Percentiles rank a stretch among this genome's conserved stretches.
Evolutionary conservation across 2,888 invertebrate genomes (phyloP).

Genomic region (Dolichomitus sp.): DNA sequence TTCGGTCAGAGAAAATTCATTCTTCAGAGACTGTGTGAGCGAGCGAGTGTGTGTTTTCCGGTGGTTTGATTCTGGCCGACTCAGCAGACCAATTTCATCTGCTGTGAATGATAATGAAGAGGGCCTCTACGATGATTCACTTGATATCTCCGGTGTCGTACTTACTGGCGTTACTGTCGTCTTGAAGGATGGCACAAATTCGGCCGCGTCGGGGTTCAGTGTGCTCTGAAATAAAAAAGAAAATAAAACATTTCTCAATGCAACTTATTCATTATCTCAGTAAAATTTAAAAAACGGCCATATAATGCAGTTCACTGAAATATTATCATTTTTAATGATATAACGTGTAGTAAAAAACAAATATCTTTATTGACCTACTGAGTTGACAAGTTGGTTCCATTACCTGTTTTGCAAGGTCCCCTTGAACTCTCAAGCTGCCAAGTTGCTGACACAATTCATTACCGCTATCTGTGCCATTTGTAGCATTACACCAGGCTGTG

Average conservation of each 20-base stretch:
- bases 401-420: conserved; percentile 84
- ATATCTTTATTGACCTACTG: not conserved
- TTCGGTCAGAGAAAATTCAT: conserved; percentile 57
- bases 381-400: conserved; percentile 3
- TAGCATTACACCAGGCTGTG: conserved; percentile 82
- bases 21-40: conserved; percentile 28
- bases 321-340: not conserved
- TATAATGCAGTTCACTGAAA: too few species aligned
- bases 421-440: conserved; percentile 81
- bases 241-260: conserved; percentile 18
- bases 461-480: conserved; percentile 79
- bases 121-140: conserved; percentile 83
- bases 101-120: conserved; percentile 70
- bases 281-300: not conserved
- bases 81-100: conserved; percentile 73
- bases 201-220: conserved; percentile 94
- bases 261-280: not conserved
- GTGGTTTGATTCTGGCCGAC: conserved; percentile 76
- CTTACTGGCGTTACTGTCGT: conserved; percentile 74
- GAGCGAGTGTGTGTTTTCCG: conserved; percentile 57
- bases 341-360: not conserved
- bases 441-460: conserved; percentile 83
- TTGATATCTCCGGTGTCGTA: conserved; percentile 79
- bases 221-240: conserved; percentile 89
- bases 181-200: conserved; percentile 91